Conservation (phyloP, 2,888 invertebrate genomes). For the Cerceris rybyensis region DNA sequence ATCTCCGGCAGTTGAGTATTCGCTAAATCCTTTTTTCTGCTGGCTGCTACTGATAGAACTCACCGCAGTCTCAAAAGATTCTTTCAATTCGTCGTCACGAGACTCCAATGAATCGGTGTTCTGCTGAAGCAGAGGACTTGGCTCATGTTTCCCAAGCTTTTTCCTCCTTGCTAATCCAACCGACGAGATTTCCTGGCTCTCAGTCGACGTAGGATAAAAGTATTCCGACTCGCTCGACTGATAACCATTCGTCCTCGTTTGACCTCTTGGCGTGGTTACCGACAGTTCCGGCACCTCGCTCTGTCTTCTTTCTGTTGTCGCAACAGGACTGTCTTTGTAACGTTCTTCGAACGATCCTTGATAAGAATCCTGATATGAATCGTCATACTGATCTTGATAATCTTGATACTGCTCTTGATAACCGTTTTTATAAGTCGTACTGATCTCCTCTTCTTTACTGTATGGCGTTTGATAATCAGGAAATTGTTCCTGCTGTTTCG, state of each 20-base stretch:
- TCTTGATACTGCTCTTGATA: slow-evolving; percentile 70
- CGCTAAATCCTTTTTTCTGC: slow-evolving; percentile 71
- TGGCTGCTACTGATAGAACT: slow-evolving; percentile 80
- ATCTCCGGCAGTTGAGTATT: slow-evolving; percentile 75
- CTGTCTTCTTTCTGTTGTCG: slow-evolving; percentile 64
- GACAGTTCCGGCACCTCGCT: slow-evolving; percentile 77
- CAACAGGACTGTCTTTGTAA: slow-evolving; percentile 65
- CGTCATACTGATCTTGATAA: slow-evolving; percentile 70
- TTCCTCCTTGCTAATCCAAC: slow-evolving; percentile 71
- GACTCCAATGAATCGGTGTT: slow-evolving; percentile 84
- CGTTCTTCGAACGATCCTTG: slow-evolving; percentile 73
- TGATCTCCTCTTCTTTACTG: slow-evolving; percentile 68
- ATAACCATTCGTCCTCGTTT: slow-evolving; percentile 76
- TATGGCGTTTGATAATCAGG: slow-evolving; percentile 72
- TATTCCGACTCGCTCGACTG: slow-evolving; percentile 74
- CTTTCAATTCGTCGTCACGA: slow-evolving; percentile 83
- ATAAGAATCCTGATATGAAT: slow-evolving; percentile 72
- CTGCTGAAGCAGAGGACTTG: slow-evolving; percentile 80
- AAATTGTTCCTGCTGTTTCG: slow-evolving; percentile 68
- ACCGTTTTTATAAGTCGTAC: slow-evolving; percentile 64
- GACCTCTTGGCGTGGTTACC: slow-evolving; percentile 76
- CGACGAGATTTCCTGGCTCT: slow-evolving; percentile 72
- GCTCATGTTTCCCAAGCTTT: slow-evolving; percentile 75
- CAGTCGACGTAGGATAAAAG: slow-evolving; percentile 68
- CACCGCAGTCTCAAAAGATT: slow-evolving; percentile 84